Conservation (phyloP, 1,140 invertebrate genomes). For the Archegozetes longisetosus region DNA sequence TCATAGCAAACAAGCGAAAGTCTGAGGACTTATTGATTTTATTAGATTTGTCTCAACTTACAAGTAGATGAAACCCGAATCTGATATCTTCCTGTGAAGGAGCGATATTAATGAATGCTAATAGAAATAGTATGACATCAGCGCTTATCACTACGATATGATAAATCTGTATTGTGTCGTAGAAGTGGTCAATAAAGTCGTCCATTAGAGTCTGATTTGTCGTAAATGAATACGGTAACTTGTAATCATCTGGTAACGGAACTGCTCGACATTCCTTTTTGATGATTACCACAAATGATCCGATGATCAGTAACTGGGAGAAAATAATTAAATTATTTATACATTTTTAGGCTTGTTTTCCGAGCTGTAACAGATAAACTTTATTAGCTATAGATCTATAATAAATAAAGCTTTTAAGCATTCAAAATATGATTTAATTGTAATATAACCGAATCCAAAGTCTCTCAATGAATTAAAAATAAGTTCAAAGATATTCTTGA, state of each 20-base stretch:
- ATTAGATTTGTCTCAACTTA: too few relatives aligned
- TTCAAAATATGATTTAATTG: too few relatives aligned
- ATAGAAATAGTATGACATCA: conserved; percentile 3
- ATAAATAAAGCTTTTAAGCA: too few relatives aligned
- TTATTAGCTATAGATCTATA: too few relatives aligned
- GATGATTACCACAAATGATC: conserved; percentile 6
- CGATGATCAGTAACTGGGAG: conserved; percentile 2
- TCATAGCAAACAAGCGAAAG: too few relatives aligned
- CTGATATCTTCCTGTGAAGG: conserved; percentile 10
- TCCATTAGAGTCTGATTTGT: not conserved
- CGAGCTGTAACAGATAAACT: too few relatives aligned
- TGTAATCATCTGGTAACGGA: not conserved
- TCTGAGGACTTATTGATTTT: too few relatives aligned
- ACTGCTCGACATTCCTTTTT: conserved; percentile 7
- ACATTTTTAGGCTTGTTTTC: too few relatives aligned
- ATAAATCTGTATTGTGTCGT: conserved; percentile 10
- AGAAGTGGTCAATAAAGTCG: conserved; percentile 4
- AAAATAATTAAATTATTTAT: too few relatives aligned
- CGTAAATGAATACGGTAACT: not conserved
- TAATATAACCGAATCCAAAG: too few relatives aligned
- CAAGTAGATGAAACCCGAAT: conserved; percentile 11
- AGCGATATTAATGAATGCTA: conserved; percentile 11
- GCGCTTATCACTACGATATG: conserved; percentile 2
- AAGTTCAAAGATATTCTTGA: too few relatives aligned
- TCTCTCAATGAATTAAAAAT: too few relatives aligned